Evolutionary conservation across 2,113 vertebrate species (phyloP).

Genomic region (Nematolebias whitei): DNA sequence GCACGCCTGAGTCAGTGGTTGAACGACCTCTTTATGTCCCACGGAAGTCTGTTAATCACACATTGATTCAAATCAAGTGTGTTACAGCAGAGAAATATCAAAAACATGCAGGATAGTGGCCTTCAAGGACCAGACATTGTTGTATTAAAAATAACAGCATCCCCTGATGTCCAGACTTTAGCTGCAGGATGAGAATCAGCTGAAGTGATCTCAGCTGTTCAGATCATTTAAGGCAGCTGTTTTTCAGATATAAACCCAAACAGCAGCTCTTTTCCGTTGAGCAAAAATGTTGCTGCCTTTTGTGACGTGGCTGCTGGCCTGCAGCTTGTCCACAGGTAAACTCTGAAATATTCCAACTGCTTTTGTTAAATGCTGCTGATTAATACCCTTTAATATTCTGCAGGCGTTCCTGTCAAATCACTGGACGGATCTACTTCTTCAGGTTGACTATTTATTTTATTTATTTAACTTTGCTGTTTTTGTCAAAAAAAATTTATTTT

Average conservation of each 20-base stretch:
- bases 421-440: accelerated
- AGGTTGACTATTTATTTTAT: slow-evolving; percentile 5
- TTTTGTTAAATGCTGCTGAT: accelerated
- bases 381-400: neutral
- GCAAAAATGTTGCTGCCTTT: neutral
- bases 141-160: no score
- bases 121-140: no score
- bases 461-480: neutral
- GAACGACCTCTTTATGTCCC: no score
- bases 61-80: no score
- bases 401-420: neutral
- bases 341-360: accelerated
- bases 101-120: no score
- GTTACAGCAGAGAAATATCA: no score
- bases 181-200: neutral
- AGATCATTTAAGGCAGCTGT: neutral
- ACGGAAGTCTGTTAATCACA: no score
- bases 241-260: neutral
- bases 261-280: no score
- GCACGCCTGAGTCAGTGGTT: no score
- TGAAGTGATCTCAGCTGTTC: slow-evolving; percentile 37
- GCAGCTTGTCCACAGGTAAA: slow-evolving; percentile 37
- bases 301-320: slow-evolving; percentile 20
- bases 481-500: no score
- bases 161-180: no score